Base-by-base conservation (phyloP, 2,797 vertebrate genomes). In the Danio choprae region DNA sequence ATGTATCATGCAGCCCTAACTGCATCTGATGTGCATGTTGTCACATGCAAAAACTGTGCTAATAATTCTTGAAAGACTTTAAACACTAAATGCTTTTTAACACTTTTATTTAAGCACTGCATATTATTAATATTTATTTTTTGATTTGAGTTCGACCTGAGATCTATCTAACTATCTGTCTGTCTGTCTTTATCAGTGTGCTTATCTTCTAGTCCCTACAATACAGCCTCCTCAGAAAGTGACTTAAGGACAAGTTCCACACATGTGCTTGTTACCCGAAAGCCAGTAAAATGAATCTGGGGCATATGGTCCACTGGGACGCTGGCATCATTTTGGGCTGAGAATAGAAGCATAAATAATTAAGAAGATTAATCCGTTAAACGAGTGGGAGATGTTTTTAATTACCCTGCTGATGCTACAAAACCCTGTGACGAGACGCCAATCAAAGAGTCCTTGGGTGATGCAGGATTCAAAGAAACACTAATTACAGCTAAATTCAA, bases 291-390 rank as follows among this genome's bases (percentile, higher is more conserved):
- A 81, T 77, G 16, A 67, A 80, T 80, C 44, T 79, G 71, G 71
- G 53, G n/a, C 82, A 67, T 58, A 44, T 40, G 50, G 55, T 67
- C 60, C 36, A 29, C 51, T 55, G 79, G 81, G 79, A 87, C n/a
- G 4, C 62, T 36, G 51, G 29, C 77, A 79, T 36, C 10, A 72
- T 62, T 84, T 72, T 62, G 40, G n/a, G 53, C 62, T 72, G 59
- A 83, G 73, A 81, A 83, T 43, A 83, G 63, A 82, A 53, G 16
- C 51, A 67, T 77, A n/a, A 67, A 74, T 83, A 82, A 85, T 87
- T 84, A 84, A 84, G 63, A 69, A 64, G 18, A 71, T 81, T 59
- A 72, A 76, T 81, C 80, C 44, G 44, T 82, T 85, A 83, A 87
- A 84, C 43, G 76, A 74, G 18, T 51, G 59, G 67, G 70, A 50